Percentiles rank a stretch among this genome's conserved stretches.
Evolutionary conservation across 2,797 vertebrate species (phyloP).

Genomic region (Aldrovandia affinis): DNA sequence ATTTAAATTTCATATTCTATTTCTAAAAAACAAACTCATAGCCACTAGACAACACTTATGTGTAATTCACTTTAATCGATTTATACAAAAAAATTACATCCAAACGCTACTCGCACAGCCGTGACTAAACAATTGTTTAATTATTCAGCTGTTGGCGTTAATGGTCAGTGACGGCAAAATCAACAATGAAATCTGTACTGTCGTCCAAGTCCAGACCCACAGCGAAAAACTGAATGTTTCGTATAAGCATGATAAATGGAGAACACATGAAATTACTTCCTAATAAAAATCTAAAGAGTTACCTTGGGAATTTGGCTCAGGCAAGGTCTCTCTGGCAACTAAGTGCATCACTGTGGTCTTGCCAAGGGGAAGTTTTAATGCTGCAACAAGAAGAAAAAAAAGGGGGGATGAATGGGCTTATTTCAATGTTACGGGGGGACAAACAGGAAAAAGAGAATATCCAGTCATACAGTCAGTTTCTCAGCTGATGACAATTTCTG

Average conservation of each 20-base stretch:
- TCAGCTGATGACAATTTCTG: not conserved
- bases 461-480: not conserved
- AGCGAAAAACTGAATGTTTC: not conserved
- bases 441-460: not conserved
- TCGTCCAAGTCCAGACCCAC: not conserved
- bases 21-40: not conserved
- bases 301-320: slow-evolving; percentile 99
- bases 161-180: not conserved
- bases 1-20: not conserved
- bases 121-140: not conserved
- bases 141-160: not conserved
- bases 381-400: slow-evolving; percentile 65
- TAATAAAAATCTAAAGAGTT: slow-evolving; percentile 59
- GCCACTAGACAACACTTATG: not conserved
- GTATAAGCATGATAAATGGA: not conserved
- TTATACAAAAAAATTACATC: not conserved
- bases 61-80: not conserved
- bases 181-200: not conserved
- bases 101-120: not conserved
- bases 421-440: not conserved
- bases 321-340: slow-evolving; percentile 98
- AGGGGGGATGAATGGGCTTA: slow-evolving; percentile 16
- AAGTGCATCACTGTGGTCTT: slow-evolving; percentile 99
- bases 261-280: slow-evolving; percentile 9
- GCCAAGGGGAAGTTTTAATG: slow-evolving; percentile 95